Base-by-base conservation (phyloP, 1,140 invertebrate species). In the Cherax quadricarinatus region DNA sequence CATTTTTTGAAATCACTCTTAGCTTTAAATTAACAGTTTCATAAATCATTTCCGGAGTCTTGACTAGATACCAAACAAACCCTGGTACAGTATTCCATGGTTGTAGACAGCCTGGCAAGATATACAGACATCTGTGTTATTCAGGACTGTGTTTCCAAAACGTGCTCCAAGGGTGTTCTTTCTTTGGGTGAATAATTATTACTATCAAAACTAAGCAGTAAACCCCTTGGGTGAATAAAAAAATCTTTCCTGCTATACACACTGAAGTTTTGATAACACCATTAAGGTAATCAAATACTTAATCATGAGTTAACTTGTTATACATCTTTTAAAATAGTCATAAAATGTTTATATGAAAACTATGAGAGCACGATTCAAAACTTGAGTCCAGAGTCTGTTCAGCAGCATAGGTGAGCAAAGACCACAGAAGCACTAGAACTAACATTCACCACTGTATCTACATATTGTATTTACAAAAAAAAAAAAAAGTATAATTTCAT, bases 371-470 rank as follows among this genome's bases (percentile, higher is more conserved):
- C 60, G 62, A 82, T 89, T 89, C 78, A 81, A 81, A 89, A 89
- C 48, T 89, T 60, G 21, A 84, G 88, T 90, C 85, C 83, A 91
- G 90, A 91, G 90, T 91, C 57, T 79, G 83, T 91, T 91, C 90
- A 87, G 90, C 90, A 91, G 79, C 62, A 80, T 75, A 91, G 82
- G 90, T 91, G 90, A 91, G 90, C 90, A 91, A 91, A 86, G 90
- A 91, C 90, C 90, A 91, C 90, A 91, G 78, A 91, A 91, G 90
- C 90, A 91, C 90, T 91, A 91, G 51, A 53, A 82, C 90, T 91
- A 91, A 91, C 90, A 86, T 80, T 91, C 90, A 91, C 90, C 85
- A 86, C 85, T 80, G 90, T 91, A 91, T 91, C 90, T 91, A 91
- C 90, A 91, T 79, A 70, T 91, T 62, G 51, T 89, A 89, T 85